phyloP scores from a whole-genome alignment of 35 echinoderm and acorn worm genomes.

The Acanthaster planci region DNA sequence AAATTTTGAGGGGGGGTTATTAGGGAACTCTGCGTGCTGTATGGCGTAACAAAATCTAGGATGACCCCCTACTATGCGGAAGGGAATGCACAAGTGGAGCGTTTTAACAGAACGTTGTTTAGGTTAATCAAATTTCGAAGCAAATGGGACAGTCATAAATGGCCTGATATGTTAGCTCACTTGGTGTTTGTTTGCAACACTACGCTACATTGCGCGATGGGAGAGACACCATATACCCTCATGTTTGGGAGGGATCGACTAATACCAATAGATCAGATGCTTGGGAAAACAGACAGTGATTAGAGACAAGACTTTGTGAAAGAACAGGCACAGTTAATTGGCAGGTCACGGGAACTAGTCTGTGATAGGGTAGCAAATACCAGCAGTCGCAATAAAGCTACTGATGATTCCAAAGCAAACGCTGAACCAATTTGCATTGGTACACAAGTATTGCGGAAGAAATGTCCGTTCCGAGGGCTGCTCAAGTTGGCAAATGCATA shows the following conservation, averaged over 20 bases:
- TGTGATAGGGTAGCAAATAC: not conserved
- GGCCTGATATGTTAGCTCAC: conserved; percentile 63
- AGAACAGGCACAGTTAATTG: not conserved
- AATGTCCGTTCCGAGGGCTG: too few relatives aligned
- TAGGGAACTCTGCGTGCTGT: conserved; percentile 55
- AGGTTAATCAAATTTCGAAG: conserved; percentile 41
- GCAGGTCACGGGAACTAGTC: not conserved
- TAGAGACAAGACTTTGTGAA: not conserved
- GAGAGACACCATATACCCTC: conserved; percentile 45
- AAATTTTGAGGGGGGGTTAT: conserved; percentile 64
- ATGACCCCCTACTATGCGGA: too few relatives aligned
- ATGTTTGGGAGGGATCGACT: too few relatives aligned
- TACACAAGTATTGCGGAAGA: too few relatives aligned
- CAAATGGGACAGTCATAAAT: conserved; percentile 41
- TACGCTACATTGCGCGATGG: conserved; percentile 69
- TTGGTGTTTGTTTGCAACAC: conserved; percentile 71
- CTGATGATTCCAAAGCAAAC: too few relatives aligned
- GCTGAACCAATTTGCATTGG: too few relatives aligned
- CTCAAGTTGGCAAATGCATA: too few relatives aligned
- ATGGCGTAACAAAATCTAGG: conserved; percentile 58
- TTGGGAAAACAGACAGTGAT: not conserved
- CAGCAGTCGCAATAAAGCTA: too few relatives aligned
- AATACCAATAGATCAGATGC: too few relatives aligned
- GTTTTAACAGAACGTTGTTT: conserved; percentile 72
- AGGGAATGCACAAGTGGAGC: conserved; percentile 36